Percentiles rank a stretch among this genome's conserved stretches.
Evolutionary conservation across 2,113 vertebrate species (phyloP).

Genomic region (Machaerirhynchus nigripectus): DNA sequence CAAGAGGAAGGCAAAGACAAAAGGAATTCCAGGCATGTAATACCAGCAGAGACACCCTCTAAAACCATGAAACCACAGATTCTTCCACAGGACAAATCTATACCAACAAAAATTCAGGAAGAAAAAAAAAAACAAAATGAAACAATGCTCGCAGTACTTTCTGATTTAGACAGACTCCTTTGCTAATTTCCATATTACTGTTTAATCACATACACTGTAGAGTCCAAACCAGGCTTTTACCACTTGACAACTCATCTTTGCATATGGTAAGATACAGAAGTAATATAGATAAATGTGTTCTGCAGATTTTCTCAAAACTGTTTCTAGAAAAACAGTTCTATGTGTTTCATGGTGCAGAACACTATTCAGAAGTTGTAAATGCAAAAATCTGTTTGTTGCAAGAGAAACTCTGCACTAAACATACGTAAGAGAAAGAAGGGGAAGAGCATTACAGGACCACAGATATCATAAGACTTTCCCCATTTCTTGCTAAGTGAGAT

Average conservation of each 20-base stretch:
- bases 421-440: not conserved
- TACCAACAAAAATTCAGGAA: not conserved
- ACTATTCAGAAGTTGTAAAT: not conserved
- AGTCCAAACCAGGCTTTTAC: not conserved
- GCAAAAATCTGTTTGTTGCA: not conserved
- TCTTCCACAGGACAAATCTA: not conserved
- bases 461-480: not conserved
- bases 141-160: not conserved
- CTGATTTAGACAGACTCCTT: not conserved
- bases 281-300: not conserved
- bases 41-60: not conserved
- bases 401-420: not conserved
- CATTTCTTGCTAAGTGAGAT: not conserved
- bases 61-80: not conserved
- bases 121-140: not conserved
- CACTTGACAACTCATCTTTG: not conserved
- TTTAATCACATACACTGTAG: not conserved
- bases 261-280: not conserved
- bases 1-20: not conserved
- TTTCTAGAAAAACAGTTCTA: not conserved
- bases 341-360: not conserved
- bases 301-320: not conserved
- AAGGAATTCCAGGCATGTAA: not conserved
- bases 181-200: not conserved
- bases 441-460: not conserved